Evolutionary conservation across 1,140 invertebrate species (phyloP).

Genomic region (Aphelinus atriplicis): DNA sequence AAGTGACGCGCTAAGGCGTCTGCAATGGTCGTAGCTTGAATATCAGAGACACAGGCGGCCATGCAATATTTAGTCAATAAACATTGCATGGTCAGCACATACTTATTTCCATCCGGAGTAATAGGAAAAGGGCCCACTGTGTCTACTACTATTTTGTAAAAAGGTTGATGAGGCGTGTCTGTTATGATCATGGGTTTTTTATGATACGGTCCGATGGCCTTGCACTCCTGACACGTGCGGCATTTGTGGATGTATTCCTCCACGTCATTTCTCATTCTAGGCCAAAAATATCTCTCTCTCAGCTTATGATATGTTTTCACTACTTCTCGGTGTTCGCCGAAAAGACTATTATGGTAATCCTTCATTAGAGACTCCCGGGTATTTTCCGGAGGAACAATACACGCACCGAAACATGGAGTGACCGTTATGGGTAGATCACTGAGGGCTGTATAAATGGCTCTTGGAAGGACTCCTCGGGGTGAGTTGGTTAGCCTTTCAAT

Average conservation of each 20-base stretch:
- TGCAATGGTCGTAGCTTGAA: conserved; percentile 17
- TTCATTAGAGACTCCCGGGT: no score
- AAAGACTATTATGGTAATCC: no score
- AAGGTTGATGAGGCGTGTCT: conserved; percentile 10
- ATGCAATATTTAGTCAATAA: conserved; percentile 13
- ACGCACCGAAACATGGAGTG: no score
- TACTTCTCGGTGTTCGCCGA: no score
- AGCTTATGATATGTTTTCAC: no score
- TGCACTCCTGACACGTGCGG: conserved; percentile 1
- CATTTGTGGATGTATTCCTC: not conserved
- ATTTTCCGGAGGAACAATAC: no score
- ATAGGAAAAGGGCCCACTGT: conserved; percentile 22
- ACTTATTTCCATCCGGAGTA: not conserved
- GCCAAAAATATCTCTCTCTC: no score
- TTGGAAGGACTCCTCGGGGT: no score
- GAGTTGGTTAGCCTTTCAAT: no score
- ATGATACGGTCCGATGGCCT: conserved; percentile 3
- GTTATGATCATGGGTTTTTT: conserved; percentile 15
- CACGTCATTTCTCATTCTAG: no score
- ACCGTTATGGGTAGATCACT: no score
- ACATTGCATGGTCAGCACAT: conserved; percentile 18
- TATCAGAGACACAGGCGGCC: not conserved
- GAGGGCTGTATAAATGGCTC: no score
- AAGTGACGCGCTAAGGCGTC: not conserved
- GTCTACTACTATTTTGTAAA: conserved; percentile 31